Percentiles rank a stretch among this genome's conserved stretches.
phyloP scores from a whole-genome alignment of 1,140 invertebrate species.

The Spodoptera frugiperda region DNA sequence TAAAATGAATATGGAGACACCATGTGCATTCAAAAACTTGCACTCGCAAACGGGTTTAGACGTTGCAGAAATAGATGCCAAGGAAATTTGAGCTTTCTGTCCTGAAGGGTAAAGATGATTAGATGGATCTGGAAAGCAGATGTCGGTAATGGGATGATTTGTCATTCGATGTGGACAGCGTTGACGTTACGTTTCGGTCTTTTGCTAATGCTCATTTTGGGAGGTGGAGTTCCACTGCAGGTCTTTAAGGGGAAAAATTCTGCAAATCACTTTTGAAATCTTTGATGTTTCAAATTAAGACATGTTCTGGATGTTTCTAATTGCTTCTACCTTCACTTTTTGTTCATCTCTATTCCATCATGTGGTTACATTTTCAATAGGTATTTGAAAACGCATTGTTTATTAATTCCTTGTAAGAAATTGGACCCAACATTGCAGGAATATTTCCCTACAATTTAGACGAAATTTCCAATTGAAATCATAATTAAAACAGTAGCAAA shows the following conservation, averaged over 20 bases:
- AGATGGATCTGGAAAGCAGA: conserved; percentile 33
- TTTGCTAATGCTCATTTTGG: conserved; percentile 57
- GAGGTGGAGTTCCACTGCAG: conserved; percentile 29
- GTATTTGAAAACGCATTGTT: too few relatives aligned
- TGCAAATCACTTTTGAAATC: conserved; percentile 37
- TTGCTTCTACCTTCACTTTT: not conserved
- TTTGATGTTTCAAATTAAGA: conserved; percentile 36
- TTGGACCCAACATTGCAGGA: too few relatives aligned
- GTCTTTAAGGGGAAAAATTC: conserved; percentile 54
- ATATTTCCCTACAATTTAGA: too few relatives aligned
- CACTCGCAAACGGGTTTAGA: conserved; percentile 51
- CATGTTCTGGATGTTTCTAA: not conserved
- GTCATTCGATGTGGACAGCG: conserved; percentile 74
- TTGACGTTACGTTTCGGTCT: conserved; percentile 70
- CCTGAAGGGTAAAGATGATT: conserved; percentile 28
- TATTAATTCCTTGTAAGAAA: too few relatives aligned
- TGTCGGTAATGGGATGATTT: conserved; percentile 77
- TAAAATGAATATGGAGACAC: conserved; percentile 80
- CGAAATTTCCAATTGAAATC: too few relatives aligned
- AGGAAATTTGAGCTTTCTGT: conserved; percentile 48
- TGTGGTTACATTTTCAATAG: too few relatives aligned
- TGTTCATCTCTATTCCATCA: too few relatives aligned
- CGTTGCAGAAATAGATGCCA: conserved; percentile 45
- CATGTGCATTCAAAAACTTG: conserved; percentile 79
- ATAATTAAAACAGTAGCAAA: too few relatives aligned